Base-by-base conservation (phyloP, 2,113 vertebrate species). In the Cyprinodon tularosa region DNA sequence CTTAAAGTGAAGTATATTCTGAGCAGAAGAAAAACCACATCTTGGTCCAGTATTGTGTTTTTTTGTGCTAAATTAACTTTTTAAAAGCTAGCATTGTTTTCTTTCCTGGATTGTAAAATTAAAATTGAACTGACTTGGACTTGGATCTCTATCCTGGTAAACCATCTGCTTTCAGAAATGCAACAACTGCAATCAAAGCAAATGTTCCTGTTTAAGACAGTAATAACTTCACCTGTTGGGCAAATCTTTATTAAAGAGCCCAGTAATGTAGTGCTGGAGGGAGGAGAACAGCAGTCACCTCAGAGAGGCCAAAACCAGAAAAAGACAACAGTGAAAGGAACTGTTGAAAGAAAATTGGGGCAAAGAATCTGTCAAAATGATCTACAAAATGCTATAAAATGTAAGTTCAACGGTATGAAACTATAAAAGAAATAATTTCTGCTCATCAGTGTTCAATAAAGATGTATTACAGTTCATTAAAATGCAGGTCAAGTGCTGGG, bases 321-420 rank as follows among this genome's bases (percentile, higher is more conserved):
- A 67, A 74, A 53, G 11, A 53, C 57, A 71, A 77, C 61, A 63
- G 63, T 67, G 81, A 0, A 22, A 22, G 50, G 66, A 11, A 22
- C 74, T 81, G 29, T 3, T 60, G 50, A 60, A 38, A 20, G 47
- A 17, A 44, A 70, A n/a, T 6, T n/a, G 53, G 76, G 50, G 44
- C 4, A 36, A 78, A 0, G 5, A 68, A 70, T 70, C 68, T 89
- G 87, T 89, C 86, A 88, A 89, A 89, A 88, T 89, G 83, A 90
- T 90, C 76, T 75, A 88, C 86, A 84, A 72, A 47, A 83, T 88
- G 86, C 90, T 84, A 86, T 76, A 76, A 78, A 77, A 48, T 78
- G 76, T 20, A n/a, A 74, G 65, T 57, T 15, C 17, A 11, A 66
- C 22, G 11, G 47, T 65, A 60, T 72, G 62, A 77, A 62, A 70